Conservation (phyloP, 1,140 invertebrate genomes). For the Goniozus legneri region DNA sequence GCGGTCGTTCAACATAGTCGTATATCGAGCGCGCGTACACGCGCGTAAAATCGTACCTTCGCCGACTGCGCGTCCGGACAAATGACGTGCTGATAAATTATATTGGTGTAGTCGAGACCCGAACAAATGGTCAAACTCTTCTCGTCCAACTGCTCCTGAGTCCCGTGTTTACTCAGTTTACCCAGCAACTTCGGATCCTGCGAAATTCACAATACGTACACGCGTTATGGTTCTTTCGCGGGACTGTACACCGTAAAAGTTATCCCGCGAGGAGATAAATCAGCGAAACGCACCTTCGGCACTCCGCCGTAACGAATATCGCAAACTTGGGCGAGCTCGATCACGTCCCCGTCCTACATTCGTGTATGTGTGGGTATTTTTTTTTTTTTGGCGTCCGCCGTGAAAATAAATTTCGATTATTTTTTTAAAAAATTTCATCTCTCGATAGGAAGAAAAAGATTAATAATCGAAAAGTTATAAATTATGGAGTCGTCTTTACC, state of each 20-base stretch:
- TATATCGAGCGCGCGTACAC: background rate
- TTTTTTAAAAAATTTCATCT: no score
- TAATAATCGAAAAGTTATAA: no score
- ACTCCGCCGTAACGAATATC: slow-evolving; percentile 87
- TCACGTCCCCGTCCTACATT: slow-evolving; percentile 91
- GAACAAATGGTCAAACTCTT: slow-evolving; percentile 95
- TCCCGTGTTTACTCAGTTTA: slow-evolving; percentile 73
- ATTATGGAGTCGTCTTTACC: no score
- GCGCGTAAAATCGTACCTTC: slow-evolving; percentile 81
- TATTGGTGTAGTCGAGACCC: slow-evolving; percentile 96
- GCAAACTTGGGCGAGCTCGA: slow-evolving; percentile 95
- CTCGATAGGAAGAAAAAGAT: no score
- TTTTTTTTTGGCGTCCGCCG: no score
- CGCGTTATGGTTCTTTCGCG: background rate
- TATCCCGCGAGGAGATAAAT: background rate
- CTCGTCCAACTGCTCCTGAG: slow-evolving; percentile 76
- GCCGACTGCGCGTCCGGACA: slow-evolving; percentile 87
- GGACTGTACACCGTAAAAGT: background rate
- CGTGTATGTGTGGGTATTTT: no score
- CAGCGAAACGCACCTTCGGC: slow-evolving; percentile 66
- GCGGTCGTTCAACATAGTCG: no score
- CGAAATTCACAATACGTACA: background rate
- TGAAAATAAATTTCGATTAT: no score
- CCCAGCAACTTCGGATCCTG: slow-evolving; percentile 84
- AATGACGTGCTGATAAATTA: slow-evolving; percentile 93